These are phyloP conservation scores for Protonibea diacanthus DNA, from an alignment of 2,797 vertebrate genomes.

Conservation along the genomic window DNA sequence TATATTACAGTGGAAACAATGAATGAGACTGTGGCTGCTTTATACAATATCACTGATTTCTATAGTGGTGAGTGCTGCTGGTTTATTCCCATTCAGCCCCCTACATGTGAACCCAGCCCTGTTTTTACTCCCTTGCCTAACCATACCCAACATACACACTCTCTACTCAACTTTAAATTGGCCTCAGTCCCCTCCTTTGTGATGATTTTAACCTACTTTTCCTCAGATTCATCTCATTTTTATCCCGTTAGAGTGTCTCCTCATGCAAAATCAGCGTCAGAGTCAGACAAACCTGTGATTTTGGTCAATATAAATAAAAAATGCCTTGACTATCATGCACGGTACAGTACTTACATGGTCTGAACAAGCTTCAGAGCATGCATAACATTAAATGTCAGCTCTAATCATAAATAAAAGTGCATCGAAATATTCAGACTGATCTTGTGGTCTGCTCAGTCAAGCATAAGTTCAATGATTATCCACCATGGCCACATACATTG, in stretches of 20 bases:
- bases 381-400: conserved; percentile 26
- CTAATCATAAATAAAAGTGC: conserved; percentile 1
- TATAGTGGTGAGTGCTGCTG: conserved; percentile 95
- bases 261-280: not conserved
- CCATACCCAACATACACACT: conserved; percentile 21
- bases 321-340: not conserved
- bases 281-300: not conserved
- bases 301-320: not conserved
- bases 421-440: not conserved
- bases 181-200: conserved; percentile 25
- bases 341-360: not conserved
- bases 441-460: conserved; percentile 21
- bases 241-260: not conserved
- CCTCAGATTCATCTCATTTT: not conserved
- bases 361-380: conserved; percentile 18
- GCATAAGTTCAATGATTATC: conserved; percentile 1
- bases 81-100: conserved; percentile 62
- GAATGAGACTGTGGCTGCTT: conserved; percentile 98
- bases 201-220: conserved; percentile 35
- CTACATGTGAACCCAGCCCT: conserved; percentile 71
- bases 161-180: conserved; percentile 20
- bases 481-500: conserved; percentile 7
- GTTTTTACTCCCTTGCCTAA: conserved; percentile 46
- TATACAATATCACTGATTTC: conserved; percentile 97
- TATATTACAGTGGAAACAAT: conserved; percentile 97